phyloP scores from a whole-genome alignment of 1,140 invertebrate species.

The Paraescarpia echinospica region DNA sequence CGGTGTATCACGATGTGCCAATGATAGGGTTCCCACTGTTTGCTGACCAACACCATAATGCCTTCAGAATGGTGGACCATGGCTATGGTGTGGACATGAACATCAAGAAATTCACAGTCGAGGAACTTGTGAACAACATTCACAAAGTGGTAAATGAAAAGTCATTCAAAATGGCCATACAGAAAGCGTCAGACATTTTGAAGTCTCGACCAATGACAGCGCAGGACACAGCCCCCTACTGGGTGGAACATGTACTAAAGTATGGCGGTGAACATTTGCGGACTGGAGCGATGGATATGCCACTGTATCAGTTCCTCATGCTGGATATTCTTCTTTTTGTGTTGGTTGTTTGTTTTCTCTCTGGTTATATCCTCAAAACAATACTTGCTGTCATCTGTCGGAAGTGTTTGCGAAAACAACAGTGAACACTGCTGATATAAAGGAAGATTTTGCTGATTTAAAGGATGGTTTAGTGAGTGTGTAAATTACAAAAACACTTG shows the following conservation, averaged over 20 bases:
- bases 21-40: conserved; percentile 34
- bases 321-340: conserved; percentile 24
- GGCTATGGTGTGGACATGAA: conserved; percentile 31
- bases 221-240: conserved; percentile 23
- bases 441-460: not conserved
- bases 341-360: conserved; percentile 12
- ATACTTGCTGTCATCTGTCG: not conserved
- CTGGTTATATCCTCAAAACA: not conserved
- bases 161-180: not conserved
- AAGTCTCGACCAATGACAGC: conserved; percentile 17
- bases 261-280: conserved; percentile 39
- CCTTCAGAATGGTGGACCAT: conserved; percentile 43
- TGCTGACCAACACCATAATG: conserved; percentile 48
- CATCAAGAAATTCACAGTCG: not conserved
- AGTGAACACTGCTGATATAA: not conserved
- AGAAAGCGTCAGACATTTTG: conserved; percentile 20
- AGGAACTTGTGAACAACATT: conserved; percentile 17
- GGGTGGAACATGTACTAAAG: conserved; percentile 32
- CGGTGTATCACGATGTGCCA: conserved; percentile 31
- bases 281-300: conserved; percentile 34
- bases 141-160: conserved; percentile 2
- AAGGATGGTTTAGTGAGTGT: not conserved
- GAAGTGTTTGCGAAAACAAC: not conserved
- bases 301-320: conserved; percentile 41
- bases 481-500: too few species aligned